Percentiles rank a stretch among this genome's conserved stretches.
Evolutionary conservation across 2,113 vertebrate species (phyloP).

Genomic region (Melierax canorus): DNA sequence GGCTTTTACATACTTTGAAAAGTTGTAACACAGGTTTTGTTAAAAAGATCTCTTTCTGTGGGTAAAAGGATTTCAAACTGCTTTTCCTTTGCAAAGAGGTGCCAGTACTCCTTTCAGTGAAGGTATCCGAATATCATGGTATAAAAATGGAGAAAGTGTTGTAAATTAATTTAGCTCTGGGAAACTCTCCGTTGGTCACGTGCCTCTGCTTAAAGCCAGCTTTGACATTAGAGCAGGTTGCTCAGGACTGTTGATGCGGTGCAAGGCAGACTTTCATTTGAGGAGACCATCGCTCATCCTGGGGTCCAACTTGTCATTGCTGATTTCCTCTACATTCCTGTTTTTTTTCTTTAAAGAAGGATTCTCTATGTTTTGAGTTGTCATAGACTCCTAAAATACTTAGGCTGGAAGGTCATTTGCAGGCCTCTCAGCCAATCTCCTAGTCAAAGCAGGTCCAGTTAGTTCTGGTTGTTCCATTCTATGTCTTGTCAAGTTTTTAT

Average conservation of each 20-base stretch:
- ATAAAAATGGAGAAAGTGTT: background rate
- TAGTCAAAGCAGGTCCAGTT: background rate
- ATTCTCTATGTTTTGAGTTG: background rate
- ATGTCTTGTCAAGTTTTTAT: background rate
- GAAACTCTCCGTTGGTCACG: fast-evolving
- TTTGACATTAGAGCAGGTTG: background rate
- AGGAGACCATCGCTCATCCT: background rate
- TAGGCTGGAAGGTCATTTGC: background rate
- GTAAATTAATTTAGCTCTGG: background rate
- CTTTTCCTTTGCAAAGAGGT: background rate
- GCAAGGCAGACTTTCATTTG: background rate
- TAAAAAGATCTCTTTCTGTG: background rate
- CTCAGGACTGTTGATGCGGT: background rate
- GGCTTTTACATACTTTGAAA: background rate
- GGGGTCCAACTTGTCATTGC: background rate
- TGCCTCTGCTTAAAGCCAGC: background rate
- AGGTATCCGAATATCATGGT: background rate
- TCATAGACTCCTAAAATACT: background rate
- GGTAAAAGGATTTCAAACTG: background rate
- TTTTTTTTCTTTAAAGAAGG: background rate
- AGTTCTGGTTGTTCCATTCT: background rate
- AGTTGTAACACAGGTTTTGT: background rate
- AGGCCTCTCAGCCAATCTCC: background rate
- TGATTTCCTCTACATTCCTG: background rate
- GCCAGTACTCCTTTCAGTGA: conserved; percentile 29